Conservation (phyloP, 2,113 vertebrate genomes). For the Callochromis pleurospilus region DNA sequence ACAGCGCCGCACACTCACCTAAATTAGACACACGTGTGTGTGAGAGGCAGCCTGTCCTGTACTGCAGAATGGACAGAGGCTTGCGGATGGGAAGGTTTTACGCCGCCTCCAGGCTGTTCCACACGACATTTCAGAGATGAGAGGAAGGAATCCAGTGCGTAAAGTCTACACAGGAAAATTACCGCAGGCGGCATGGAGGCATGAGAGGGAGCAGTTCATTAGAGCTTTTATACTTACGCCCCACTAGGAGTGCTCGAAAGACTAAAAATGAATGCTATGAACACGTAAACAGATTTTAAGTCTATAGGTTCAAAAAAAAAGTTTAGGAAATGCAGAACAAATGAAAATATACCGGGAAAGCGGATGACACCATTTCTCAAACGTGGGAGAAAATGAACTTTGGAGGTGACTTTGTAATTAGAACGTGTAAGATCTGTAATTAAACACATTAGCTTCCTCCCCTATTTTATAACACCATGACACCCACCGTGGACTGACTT, state of each 20-base stretch:
- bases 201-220: conserved; percentile 7
- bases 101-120: neutral
- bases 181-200: conserved; percentile 3
- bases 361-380: neutral
- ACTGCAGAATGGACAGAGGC: neutral
- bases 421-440: neutral
- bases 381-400: neutral
- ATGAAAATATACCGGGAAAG: neutral
- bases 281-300: neutral
- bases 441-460: neutral
- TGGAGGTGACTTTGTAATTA: neutral
- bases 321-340: neutral
- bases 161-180: conserved; percentile 21
- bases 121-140: neutral
- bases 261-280: neutral
- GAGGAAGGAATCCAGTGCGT: conserved; percentile 11
- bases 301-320: neutral
- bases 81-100: neutral
- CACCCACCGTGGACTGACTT: neutral
- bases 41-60: neutral
- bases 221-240: neutral
- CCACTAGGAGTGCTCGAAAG: neutral
- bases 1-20: neutral
- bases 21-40: conserved; percentile 52
- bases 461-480: neutral